Evolutionary conservation across 2,888 invertebrate species (phyloP).

Genomic region (Asteroscopus sphinx): DNA sequence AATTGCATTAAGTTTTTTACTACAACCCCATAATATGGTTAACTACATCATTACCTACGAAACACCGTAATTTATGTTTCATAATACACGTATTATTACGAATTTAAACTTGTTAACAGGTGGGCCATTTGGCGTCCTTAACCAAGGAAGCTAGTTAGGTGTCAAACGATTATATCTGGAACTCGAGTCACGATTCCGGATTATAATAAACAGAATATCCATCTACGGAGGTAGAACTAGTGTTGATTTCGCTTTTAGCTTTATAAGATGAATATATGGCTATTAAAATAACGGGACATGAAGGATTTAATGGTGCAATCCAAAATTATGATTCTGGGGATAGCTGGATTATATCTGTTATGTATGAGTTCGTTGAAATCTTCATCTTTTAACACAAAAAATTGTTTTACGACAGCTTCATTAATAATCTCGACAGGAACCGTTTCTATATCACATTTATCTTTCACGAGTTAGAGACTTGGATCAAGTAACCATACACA

Average conservation of each 20-base stretch:
- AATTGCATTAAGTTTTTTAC: background rate
- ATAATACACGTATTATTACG: slow-evolving; percentile 41
- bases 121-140: slow-evolving; percentile 49
- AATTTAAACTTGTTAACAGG: slow-evolving; percentile 41
- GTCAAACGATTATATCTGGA: slow-evolving; percentile 57
- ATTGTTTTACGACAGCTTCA: background rate
- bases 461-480: background rate
- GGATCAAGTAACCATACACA: background rate
- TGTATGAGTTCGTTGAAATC: slow-evolving; percentile 12
- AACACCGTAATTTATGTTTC: slow-evolving; percentile 34
- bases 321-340: slow-evolving; percentile 39
- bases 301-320: slow-evolving; percentile 36
- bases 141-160: slow-evolving; percentile 56
- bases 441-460: background rate
- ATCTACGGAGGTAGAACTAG: slow-evolving; percentile 54
- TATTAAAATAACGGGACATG: slow-evolving; percentile 38
- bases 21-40: slow-evolving; percentile 12
- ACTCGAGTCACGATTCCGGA: slow-evolving; percentile 63
- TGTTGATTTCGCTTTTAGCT: slow-evolving; percentile 39
- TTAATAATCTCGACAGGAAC: background rate
- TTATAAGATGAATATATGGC: slow-evolving; percentile 47
- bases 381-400: slow-evolving; percentile 1
- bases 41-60: slow-evolving; percentile 37
- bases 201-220: slow-evolving; percentile 62
- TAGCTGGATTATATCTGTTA: slow-evolving; percentile 13